Conservation (phyloP, 2,888 invertebrate genomes). For the Sericinus montela region DNA sequence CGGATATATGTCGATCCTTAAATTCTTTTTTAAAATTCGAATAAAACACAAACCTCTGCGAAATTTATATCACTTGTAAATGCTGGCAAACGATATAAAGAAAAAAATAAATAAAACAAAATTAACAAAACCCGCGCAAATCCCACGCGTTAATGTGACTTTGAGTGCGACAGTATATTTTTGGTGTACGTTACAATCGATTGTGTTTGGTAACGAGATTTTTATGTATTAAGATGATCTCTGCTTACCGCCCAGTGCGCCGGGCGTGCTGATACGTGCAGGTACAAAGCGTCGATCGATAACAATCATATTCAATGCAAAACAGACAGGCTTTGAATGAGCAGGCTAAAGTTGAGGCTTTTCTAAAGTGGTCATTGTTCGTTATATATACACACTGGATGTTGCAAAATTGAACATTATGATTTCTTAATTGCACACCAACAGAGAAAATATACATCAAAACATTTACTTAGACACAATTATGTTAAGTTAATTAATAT, state of each 20-base stretch:
- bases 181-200: background rate
- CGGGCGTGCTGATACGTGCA: conserved; percentile 24
- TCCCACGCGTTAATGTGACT: conserved; percentile 11
- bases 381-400: conserved; percentile 11
- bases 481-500: no score
- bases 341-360: conserved; percentile 18
- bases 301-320: conserved; percentile 46
- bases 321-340: conserved; percentile 23
- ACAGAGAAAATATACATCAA: no score
- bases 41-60: conserved; percentile 1
- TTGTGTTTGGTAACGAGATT: background rate
- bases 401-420: conserved; percentile 17
- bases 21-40: conserved; percentile 8
- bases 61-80: conserved; percentile 18
- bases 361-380: conserved; percentile 21
- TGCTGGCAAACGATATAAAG: conserved; percentile 5
- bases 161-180: conserved; percentile 5
- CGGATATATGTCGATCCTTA: conserved; percentile 12
- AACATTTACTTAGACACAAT: no score
- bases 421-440: no score
- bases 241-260: conserved; percentile 14
- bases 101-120: conserved; percentile 6
- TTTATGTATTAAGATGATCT: conserved; percentile 16
- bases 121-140: background rate
- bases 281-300: conserved; percentile 31